Evolutionary conservation across 2,888 invertebrate species (phyloP).

Genomic region (Drepana falcataria): DNA sequence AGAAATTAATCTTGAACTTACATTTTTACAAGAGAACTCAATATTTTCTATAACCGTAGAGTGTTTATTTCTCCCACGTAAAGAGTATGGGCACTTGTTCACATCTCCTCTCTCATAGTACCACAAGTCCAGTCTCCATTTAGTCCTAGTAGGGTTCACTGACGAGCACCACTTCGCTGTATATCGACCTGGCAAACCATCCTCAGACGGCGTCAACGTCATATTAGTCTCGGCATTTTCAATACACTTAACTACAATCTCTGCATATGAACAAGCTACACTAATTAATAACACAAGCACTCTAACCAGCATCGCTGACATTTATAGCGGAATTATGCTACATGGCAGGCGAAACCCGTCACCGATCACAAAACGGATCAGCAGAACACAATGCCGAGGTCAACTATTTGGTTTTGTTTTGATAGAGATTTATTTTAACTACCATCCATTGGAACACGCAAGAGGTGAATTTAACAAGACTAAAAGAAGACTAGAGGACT

Average conservation of each 20-base stretch:
- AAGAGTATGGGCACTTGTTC: neutral
- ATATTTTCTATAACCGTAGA: slow-evolving; percentile 12
- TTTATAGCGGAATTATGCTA: slow-evolving; percentile 20
- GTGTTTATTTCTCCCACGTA: slow-evolving; percentile 10
- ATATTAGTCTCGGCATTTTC: slow-evolving; percentile 13
- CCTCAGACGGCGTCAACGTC: slow-evolving; percentile 26
- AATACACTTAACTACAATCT: slow-evolving; percentile 28
- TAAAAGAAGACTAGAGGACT: no score
- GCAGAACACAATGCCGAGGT: no score
- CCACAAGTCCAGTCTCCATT: slow-evolving; percentile 30
- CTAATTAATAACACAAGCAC: slow-evolving; percentile 22
- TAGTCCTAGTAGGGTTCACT: slow-evolving; percentile 13
- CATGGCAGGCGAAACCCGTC: neutral
- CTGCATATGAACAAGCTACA: slow-evolving; percentile 16
- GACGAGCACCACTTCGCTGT: slow-evolving; percentile 37
- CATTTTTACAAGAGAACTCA: slow-evolving; percentile 35
- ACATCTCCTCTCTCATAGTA: slow-evolving; percentile 12
- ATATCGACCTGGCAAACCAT: slow-evolving; percentile 42
- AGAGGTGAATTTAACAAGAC: no score
- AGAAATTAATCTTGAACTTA: slow-evolving; percentile 30
- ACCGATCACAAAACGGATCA: neutral
- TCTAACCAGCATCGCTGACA: slow-evolving; percentile 23
- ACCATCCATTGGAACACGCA: no score
- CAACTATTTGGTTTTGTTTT: no score
- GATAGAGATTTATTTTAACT: no score